phyloP scores from a whole-genome alignment of 1,140 invertebrate genomes.

The Aleiodes sp. region DNA sequence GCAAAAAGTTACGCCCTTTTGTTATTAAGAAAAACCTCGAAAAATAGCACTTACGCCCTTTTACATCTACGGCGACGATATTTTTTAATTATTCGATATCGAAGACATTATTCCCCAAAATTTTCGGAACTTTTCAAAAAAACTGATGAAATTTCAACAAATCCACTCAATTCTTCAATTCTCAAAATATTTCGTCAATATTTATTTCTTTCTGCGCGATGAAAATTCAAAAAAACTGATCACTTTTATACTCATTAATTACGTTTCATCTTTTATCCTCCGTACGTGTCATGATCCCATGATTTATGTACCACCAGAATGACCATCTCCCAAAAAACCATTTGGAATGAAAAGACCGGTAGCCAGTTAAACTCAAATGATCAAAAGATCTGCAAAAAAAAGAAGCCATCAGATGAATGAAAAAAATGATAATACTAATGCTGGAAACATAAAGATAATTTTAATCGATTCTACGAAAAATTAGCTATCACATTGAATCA shows the following conservation, averaged over 20 bases:
- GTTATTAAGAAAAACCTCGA: too few relatives aligned
- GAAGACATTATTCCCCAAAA: too few relatives aligned
- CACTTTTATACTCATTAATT: not conserved
- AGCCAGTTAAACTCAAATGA: slow-evolving; percentile 7
- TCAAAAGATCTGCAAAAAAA: not conserved
- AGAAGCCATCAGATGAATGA: not conserved
- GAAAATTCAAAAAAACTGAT: too few relatives aligned
- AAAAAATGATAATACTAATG: not conserved
- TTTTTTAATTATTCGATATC: too few relatives aligned
- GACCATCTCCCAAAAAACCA: not conserved
- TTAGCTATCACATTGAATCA: slow-evolving; percentile 6
- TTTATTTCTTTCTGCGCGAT: too few relatives aligned
- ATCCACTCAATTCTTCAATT: too few relatives aligned
- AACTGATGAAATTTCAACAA: too few relatives aligned
- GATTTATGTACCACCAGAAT: slow-evolving; percentile 1
- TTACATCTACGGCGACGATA: too few relatives aligned
- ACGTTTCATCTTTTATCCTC: not conserved
- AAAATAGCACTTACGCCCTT: too few relatives aligned
- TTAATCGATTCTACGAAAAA: slow-evolving; percentile 8
- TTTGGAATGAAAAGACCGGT: slow-evolving; percentile 1
- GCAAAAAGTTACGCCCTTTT: too few relatives aligned
- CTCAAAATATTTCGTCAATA: too few relatives aligned
- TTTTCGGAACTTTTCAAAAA: too few relatives aligned
- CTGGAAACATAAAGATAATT: not conserved
- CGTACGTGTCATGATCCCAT: not conserved